A percentile compares a stretch with the other conserved stretches of the same genome.
These are phyloP conservation scores for Equus przewalskii DNA, from an alignment of 2,113 vertebrate species.

Conservation along the genomic window DNA sequence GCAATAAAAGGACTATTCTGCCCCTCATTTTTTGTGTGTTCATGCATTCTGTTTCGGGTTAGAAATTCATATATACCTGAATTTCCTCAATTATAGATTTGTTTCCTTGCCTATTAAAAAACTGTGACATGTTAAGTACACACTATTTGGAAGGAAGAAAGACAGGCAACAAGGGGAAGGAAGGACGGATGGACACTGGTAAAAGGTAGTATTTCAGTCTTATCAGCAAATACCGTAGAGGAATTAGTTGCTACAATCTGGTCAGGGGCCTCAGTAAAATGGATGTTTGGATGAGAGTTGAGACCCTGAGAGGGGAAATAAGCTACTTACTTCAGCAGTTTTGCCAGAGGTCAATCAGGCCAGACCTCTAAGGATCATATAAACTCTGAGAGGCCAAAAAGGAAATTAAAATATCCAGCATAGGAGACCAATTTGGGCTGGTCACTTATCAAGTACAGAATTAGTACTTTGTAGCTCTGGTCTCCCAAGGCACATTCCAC, in stretches of 20 bases:
- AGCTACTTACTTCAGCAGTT: constrained; percentile 35
- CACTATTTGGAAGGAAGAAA: not conserved
- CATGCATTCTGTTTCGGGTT: not conserved
- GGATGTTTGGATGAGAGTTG: not conserved
- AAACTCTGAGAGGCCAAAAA: constrained; percentile 28
- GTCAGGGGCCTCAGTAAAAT: not conserved
- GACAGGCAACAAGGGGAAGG: too few species aligned
- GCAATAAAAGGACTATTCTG: not conserved
- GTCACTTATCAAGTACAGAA: not conserved
- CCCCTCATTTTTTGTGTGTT: not conserved
- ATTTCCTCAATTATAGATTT: constrained; percentile 31
- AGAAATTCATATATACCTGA: not conserved
- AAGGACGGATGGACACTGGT: too few species aligned
- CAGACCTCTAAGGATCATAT: not conserved
- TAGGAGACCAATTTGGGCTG: not conserved
- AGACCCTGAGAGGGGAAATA: not conserved
- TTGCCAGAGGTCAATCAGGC: not conserved
- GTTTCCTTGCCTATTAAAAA: not conserved
- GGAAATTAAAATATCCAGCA: constrained; percentile 19
- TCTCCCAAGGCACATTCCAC: not conserved
- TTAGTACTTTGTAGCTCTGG: not conserved
- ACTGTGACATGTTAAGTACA: not conserved
- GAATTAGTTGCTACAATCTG: not conserved
- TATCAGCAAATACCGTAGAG: not conserved
- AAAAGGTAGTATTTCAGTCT: not conserved